phyloP scores from a whole-genome alignment of 2,888 invertebrate genomes.

The Timema cristinae region DNA sequence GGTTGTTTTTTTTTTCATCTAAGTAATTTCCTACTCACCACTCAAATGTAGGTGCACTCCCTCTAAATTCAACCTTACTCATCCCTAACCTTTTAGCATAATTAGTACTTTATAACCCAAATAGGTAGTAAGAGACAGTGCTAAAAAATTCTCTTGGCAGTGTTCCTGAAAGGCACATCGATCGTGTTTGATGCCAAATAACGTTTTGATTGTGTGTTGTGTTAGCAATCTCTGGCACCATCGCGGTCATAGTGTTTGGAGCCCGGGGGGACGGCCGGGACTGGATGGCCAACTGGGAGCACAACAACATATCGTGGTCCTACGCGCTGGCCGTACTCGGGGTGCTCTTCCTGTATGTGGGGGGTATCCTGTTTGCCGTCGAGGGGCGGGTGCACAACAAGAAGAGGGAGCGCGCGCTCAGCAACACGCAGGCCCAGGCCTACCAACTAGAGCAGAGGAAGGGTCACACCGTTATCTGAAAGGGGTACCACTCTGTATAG shows the following conservation, averaged over 20 bases:
- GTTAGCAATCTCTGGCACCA: conserved; percentile 70
- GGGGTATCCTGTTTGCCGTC: conserved; percentile 75
- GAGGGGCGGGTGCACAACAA: conserved; percentile 78
- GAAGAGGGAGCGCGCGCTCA: conserved; percentile 55
- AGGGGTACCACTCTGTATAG: not conserved
- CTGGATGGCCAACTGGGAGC: conserved; percentile 96
- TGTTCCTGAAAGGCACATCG: too few relatives aligned
- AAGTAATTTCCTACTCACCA: too few relatives aligned
- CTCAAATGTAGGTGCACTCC: too few relatives aligned
- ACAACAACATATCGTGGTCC: conserved; percentile 93
- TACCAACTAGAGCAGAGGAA: conserved; percentile 62
- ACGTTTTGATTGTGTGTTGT: not conserved
- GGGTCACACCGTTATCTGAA: conserved; percentile 68
- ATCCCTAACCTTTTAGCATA: too few relatives aligned
- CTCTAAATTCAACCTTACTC: too few relatives aligned
- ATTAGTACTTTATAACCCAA: too few relatives aligned
- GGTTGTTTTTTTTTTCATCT: too few relatives aligned
- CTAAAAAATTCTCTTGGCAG: too few relatives aligned
- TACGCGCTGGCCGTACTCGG: conserved; percentile 83
- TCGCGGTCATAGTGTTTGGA: conserved; percentile 85
- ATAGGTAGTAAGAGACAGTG: too few relatives aligned
- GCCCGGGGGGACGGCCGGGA: conserved; percentile 85
- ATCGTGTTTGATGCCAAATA: too few relatives aligned
- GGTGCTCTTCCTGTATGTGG: conserved; percentile 67
- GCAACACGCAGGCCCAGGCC: conserved; percentile 34